Evolutionary conservation across 2,113 vertebrate species (phyloP).

Genomic region (Sprattus sprattus): DNA sequence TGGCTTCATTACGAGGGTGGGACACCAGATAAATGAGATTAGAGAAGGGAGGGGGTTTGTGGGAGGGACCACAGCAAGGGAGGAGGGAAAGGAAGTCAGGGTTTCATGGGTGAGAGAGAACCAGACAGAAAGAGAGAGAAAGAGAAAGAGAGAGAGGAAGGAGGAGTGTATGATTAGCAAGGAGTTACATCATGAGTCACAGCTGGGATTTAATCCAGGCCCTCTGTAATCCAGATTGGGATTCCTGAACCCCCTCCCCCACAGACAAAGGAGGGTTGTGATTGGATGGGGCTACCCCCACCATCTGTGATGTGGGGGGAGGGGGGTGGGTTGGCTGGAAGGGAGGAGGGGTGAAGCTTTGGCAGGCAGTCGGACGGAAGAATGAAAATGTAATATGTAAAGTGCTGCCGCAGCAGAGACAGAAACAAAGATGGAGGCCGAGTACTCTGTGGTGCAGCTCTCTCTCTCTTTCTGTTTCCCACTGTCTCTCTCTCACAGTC

Average conservation of each 20-base stretch:
- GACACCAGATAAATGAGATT: conserved; percentile 33
- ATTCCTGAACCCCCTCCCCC: conserved; percentile 38
- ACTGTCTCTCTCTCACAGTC: conserved; percentile 39
- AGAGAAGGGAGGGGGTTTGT: conserved; percentile 15
- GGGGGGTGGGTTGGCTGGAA: not conserved
- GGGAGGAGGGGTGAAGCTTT: conserved; percentile 53
- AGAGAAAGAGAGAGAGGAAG: not conserved
- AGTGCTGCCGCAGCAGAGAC: conserved; percentile 23
- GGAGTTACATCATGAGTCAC: conserved; percentile 58
- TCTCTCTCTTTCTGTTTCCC: not conserved
- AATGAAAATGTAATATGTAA: conserved; percentile 38
- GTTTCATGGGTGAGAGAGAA: not conserved
- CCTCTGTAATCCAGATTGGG: conserved; percentile 67
- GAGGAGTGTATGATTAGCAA: conserved; percentile 21
- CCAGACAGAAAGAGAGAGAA: not conserved
- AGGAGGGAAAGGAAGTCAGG: not conserved
- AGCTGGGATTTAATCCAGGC: conserved; percentile 67
- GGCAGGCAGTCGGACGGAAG: conserved; percentile 64
- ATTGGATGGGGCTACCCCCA: conserved; percentile 30
- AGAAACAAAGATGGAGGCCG: conserved; percentile 21
- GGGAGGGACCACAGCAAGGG: not conserved
- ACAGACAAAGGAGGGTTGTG: not conserved
- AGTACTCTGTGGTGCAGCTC: not conserved
- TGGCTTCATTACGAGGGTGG: not conserved
- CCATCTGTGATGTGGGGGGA: conserved; percentile 41